These are phyloP conservation scores for Pristionchus maxplancki DNA, from an alignment of 2,888 invertebrate species.

Conservation along the genomic window DNA sequence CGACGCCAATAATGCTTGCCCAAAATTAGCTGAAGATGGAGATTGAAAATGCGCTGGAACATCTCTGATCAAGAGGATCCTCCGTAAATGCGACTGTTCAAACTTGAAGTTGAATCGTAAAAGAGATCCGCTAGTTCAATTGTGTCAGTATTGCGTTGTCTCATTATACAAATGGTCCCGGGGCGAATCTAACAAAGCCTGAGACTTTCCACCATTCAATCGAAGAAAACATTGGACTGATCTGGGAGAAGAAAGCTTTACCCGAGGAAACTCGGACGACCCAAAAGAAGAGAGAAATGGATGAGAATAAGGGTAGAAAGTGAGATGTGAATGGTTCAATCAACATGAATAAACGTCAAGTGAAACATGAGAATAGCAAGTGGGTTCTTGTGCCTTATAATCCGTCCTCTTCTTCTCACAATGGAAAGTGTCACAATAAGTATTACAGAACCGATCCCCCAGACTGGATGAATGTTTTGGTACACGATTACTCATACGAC, in stretches of 20 bases:
- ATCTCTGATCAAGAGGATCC: background rate
- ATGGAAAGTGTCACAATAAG: conserved; percentile 15
- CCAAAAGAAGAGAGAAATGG: background rate
- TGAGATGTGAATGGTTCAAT: conserved; percentile 31
- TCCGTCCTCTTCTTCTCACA: conserved; percentile 15
- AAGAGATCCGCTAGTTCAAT: conserved; percentile 46
- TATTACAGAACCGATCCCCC: conserved; percentile 5
- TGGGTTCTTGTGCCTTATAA: conserved; percentile 17
- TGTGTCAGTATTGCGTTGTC: conserved; percentile 45
- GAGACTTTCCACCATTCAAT: background rate
- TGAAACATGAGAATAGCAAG: conserved; percentile 10
- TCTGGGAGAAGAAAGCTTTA: background rate
- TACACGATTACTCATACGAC: background rate
- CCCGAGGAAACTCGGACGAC: background rate
- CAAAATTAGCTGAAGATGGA: no score
- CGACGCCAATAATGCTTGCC: background rate
- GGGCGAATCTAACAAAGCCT: conserved; percentile 19
- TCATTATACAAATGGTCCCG: conserved; percentile 36
- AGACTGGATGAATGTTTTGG: conserved; percentile 1
- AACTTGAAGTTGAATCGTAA: conserved; percentile 20
- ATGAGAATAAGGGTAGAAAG: conserved; percentile 16
- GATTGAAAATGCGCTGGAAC: no score
- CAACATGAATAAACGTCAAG: conserved; percentile 38
- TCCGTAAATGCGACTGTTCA: background rate
- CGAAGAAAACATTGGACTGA: conserved; percentile 9